These are phyloP conservation scores for Ceramica pisi DNA, from an alignment of 2,888 invertebrate genomes.

Conservation along the genomic window DNA sequence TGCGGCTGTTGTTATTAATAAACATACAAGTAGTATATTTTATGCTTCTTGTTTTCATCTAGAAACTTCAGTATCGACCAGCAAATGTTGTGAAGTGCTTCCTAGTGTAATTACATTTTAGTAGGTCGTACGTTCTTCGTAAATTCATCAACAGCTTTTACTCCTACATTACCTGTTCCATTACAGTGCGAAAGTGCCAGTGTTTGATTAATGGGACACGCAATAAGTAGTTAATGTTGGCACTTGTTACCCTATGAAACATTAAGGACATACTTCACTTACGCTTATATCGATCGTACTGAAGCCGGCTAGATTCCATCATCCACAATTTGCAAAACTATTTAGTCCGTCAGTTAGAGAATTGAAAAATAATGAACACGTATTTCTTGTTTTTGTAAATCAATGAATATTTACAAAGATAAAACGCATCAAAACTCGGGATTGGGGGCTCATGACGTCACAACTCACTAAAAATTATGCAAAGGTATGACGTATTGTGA, in stretches of 20 bases:
- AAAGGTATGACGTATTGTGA: too few relatives aligned
- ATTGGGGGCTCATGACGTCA: too few relatives aligned
- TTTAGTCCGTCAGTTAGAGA: too few relatives aligned
- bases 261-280: slow-evolving; percentile 45
- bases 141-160: slow-evolving; percentile 46
- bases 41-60: not conserved
- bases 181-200: slow-evolving; percentile 43
- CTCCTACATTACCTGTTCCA: slow-evolving; percentile 46
- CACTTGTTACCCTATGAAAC: slow-evolving; percentile 41
- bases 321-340: too few relatives aligned
- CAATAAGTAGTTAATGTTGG: slow-evolving; percentile 48
- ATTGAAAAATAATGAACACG: too few relatives aligned
- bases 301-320: too few relatives aligned
- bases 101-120: slow-evolving; percentile 33
- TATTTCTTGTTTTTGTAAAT: too few relatives aligned
- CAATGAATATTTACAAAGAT: too few relatives aligned
- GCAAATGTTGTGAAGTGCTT: slow-evolving; percentile 3
- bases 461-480: too few relatives aligned
- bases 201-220: slow-evolving; percentile 58
- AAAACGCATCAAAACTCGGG: too few relatives aligned
- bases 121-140: slow-evolving; percentile 26
- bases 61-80: not conserved
- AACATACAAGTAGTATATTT: too few relatives aligned
- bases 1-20: too few relatives aligned
- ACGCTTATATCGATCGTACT: slow-evolving; percentile 33